Percentiles rank a stretch among this genome's conserved stretches.
phyloP scores from a whole-genome alignment of 2,797 vertebrate species.

The Pseudotriccus pelzelni region DNA sequence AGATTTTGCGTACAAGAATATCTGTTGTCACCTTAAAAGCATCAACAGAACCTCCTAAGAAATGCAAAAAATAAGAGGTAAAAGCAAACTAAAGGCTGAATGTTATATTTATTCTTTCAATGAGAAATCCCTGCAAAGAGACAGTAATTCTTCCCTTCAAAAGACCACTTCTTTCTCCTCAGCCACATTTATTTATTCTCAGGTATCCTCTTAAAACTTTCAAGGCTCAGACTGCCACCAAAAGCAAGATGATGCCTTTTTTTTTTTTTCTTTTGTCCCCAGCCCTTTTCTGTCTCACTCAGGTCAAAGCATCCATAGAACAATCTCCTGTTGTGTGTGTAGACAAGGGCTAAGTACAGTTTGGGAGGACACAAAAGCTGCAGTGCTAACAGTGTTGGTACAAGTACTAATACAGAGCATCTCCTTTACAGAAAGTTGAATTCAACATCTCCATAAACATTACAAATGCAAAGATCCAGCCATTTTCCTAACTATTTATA shows the following conservation, averaged over 20 bases:
- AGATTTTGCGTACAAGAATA: too few species aligned
- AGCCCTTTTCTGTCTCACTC: neutral
- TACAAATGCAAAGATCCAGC: neutral
- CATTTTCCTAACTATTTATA: neutral
- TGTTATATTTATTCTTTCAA: too few species aligned
- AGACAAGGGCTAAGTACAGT: neutral
- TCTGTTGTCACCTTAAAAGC: too few species aligned
- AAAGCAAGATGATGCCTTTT: neutral
- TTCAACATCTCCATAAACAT: neutral
- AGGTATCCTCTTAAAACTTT: too few species aligned
- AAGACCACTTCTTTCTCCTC: too few species aligned
- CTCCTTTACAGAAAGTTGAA: neutral
- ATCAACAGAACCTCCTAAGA: too few species aligned
- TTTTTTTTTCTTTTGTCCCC: neutral
- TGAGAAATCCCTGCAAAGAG: too few species aligned
- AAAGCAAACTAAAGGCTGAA: too few species aligned
- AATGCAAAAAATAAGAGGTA: too few species aligned
- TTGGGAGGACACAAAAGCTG: neutral
- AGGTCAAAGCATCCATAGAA: neutral
- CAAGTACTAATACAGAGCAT: neutral
- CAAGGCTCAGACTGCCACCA: neutral
- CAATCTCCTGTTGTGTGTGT: neutral
- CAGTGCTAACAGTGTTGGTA: neutral
- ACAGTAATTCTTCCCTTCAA: too few species aligned
- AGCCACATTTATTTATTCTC: too few species aligned